Evolutionary conservation across 2,113 vertebrate species (phyloP).

Genomic region (Lophura nycthemera): DNA sequence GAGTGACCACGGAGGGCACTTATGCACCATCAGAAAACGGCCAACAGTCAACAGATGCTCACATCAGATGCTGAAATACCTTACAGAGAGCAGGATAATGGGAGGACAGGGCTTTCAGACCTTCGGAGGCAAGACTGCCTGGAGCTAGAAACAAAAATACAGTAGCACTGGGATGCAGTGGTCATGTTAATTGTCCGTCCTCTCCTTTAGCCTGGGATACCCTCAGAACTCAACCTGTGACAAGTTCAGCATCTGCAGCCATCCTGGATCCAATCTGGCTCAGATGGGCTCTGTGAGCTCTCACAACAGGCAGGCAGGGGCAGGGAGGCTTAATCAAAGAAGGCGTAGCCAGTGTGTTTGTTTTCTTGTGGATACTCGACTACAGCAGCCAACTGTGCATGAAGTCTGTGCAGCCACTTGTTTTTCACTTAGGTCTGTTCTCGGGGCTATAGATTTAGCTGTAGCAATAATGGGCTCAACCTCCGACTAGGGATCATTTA

Average conservation of each 20-base stretch:
- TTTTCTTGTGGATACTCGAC: conserved; percentile 2
- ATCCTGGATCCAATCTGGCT: neutral
- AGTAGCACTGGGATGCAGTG: neutral
- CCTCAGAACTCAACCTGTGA: neutral
- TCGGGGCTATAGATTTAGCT: conserved; percentile 15
- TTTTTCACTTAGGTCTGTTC: neutral
- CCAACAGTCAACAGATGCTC: neutral
- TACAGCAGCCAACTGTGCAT: neutral
- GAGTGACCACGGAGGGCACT: neutral
- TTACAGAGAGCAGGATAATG: neutral
- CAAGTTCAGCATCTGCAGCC: conserved; percentile 24
- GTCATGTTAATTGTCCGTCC: conserved; percentile 1
- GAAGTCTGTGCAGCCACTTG: conserved; percentile 5
- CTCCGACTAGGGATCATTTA: neutral
- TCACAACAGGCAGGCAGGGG: neutral
- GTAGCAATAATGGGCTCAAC: neutral
- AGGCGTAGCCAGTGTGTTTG: neutral
- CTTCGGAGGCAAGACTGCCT: neutral
- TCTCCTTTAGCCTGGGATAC: neutral
- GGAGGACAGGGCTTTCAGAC: neutral
- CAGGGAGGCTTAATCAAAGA: conserved; percentile 6
- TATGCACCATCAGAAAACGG: neutral
- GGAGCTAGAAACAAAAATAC: conserved; percentile 16
- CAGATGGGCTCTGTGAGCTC: neutral
- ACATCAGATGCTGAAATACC: neutral